Evolutionary conservation across 2,113 vertebrate genomes (phyloP), one percentile per base, ranked within the genome.

Genomic region (Vidua macroura): DNA sequence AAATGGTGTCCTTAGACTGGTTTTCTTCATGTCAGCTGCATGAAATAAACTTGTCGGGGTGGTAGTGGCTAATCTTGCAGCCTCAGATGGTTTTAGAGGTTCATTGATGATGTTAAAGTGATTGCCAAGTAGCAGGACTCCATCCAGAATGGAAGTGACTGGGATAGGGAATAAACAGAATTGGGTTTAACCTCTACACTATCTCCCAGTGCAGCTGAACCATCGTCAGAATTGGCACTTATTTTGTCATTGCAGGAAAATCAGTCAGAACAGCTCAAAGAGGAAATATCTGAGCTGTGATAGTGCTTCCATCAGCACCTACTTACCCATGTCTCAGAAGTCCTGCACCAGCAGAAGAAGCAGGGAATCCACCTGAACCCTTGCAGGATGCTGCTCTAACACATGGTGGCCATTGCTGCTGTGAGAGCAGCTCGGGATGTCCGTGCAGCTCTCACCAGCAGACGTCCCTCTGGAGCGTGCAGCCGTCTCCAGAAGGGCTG

Each of bases 1-100:
- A 90, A 59, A 70, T 72, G 1, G 5, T 43, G 28, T 93, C 31
- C 23, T 68, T 78, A 76, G 53, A 86, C 68, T 72, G 41, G n/a
- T 80, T 90, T 96, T 83, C 56, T 92, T 90, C 84, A 33, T 92
- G 72, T 94, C 69, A 72, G 41, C 83, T 75, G 46, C 69, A 53
- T 75, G 53, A 78, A 93, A 88, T 90, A 77, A 93, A 92, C 73
- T 94, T 21, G 3, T 75, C 0, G 0, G 69, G 73, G 21, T 44
- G 33, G 44, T 37, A 84, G 76, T 43, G 62, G 37, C 69, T 92
- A 86, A 90, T 94, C 86, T 90, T 58, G 60, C 58, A 78, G 75
- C 59, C 44, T 95, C 79, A 41, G 37, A 51, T 76, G 44, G 37
- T 46, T 84, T 88, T 84, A 93, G 90, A 90, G 56, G 66, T 92